Conservation (phyloP, 2,797 vertebrate genomes). For the Hoplostethus atlanticus region DNA sequence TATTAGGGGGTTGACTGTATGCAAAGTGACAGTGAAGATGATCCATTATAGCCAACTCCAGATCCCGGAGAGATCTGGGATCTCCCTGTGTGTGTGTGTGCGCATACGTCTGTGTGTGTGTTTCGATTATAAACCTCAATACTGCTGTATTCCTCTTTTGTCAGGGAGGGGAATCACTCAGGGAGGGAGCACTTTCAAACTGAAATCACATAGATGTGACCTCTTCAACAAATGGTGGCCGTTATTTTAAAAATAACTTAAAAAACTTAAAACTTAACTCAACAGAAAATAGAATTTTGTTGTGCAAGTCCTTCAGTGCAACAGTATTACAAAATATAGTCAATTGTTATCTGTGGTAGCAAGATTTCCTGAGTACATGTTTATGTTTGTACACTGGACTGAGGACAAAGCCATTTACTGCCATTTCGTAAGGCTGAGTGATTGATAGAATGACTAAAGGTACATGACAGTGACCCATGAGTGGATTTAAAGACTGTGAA, state of each 20-base stretch:
- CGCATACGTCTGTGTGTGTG: not conserved
- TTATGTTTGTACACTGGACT: not conserved
- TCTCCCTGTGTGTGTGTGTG: not conserved
- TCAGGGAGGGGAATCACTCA: slow-evolving; percentile 43
- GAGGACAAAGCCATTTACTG: not conserved
- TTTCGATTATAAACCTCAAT: slow-evolving; percentile 23
- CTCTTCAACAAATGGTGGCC: not conserved
- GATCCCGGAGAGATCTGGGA: slow-evolving; percentile 69
- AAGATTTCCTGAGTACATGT: not conserved
- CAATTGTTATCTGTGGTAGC: not conserved
- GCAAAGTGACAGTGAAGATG: slow-evolving; percentile 84
- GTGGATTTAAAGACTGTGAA: not conserved
- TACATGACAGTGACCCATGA: not conserved
- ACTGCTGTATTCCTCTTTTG: slow-evolving; percentile 29
- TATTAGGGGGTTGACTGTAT: slow-evolving; percentile 71
- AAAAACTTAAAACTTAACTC: not conserved
- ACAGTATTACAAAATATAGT: not conserved
- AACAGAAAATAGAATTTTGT: not conserved
- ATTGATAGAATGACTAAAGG: not conserved
- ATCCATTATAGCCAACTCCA: slow-evolving; percentile 74
- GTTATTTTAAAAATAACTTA: not conserved
- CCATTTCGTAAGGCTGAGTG: not conserved
- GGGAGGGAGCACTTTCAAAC: no score
- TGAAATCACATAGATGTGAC: no score
- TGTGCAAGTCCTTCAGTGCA: not conserved